phyloP scores from a whole-genome alignment of 2,113 vertebrate genomes.

The Nipponia nippon region DNA sequence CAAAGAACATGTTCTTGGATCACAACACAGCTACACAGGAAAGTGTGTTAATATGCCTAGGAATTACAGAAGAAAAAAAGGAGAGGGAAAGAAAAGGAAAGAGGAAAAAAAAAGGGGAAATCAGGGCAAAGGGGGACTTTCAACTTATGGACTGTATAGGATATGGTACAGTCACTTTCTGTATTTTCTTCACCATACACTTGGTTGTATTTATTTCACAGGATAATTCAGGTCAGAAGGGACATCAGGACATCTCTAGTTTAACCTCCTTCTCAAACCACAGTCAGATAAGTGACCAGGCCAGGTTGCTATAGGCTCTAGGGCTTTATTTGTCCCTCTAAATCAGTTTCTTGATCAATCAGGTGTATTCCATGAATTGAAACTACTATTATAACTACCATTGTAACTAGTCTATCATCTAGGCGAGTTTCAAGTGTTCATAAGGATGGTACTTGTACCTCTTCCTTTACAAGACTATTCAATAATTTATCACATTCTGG shows the following conservation, averaged over 20 bases:
- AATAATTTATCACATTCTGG: background rate
- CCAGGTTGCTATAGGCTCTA: background rate
- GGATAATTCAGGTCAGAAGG: background rate
- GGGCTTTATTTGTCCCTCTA: background rate
- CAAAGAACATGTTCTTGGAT: background rate
- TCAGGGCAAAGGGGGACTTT: rapidly evolving
- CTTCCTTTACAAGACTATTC: background rate
- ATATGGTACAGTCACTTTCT: background rate
- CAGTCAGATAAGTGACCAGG: background rate
- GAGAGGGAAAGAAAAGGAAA: background rate
- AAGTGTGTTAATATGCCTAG: background rate
- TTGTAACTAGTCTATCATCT: background rate
- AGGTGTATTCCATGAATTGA: background rate
- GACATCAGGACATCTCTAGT: rapidly evolving
- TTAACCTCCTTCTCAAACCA: background rate
- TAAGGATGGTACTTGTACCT: background rate
- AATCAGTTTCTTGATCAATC: background rate
- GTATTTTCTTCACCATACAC: background rate
- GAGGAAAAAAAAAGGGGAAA: no score
- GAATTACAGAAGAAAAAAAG: background rate
- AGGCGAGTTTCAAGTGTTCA: background rate
- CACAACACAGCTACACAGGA: background rate
- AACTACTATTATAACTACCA: background rate
- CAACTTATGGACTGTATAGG: background rate
- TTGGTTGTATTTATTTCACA: background rate